Evolutionary conservation across 2,113 vertebrate genomes (phyloP).

Genomic region (Phylloscopus whistleri): DNA sequence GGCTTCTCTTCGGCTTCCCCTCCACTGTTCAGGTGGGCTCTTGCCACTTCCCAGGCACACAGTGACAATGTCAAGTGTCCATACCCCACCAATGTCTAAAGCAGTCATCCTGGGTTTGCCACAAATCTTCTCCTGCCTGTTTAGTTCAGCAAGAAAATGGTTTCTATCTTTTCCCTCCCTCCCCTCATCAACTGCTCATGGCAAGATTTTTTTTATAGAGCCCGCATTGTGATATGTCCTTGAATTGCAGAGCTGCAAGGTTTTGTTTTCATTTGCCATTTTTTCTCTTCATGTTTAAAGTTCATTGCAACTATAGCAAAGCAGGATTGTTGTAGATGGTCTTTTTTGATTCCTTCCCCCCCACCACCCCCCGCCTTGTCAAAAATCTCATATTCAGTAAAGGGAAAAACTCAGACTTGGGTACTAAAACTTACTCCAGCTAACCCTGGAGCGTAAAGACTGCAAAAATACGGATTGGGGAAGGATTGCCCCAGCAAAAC

Average conservation of each 20-base stretch:
- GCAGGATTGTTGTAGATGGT: conserved; percentile 12
- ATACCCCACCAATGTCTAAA: conserved; percentile 25
- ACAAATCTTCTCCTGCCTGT: conserved; percentile 58
- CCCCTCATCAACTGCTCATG: conserved; percentile 37
- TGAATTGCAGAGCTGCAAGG: conserved; percentile 65
- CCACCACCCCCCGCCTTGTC: background rate
- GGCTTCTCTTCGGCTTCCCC: background rate
- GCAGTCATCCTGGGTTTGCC: conserved; percentile 52
- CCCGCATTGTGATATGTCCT: conserved; percentile 68
- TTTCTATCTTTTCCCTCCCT: conserved; percentile 54
- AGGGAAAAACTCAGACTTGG: background rate
- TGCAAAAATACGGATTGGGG: background rate
- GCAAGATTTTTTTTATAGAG: conserved; percentile 66
- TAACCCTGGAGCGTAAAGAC: conserved; percentile 36
- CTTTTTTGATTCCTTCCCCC: conserved; percentile 3
- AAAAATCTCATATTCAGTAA: conserved; percentile 36
- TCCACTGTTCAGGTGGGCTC: fast-evolving
- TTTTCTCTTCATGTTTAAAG: conserved; percentile 19
- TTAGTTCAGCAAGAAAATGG: conserved; percentile 72
- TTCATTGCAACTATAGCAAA: background rate
- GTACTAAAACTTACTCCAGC: background rate
- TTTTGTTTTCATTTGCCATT: conserved; percentile 52
- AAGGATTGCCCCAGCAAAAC: conserved; percentile 38
- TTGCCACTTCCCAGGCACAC: background rate
- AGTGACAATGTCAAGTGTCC: background rate